A percentile compares a stretch with the other conserved stretches of the same genome.
phyloP scores from a whole-genome alignment of 1,140 invertebrate species.

The Habropoda laboriosa region DNA sequence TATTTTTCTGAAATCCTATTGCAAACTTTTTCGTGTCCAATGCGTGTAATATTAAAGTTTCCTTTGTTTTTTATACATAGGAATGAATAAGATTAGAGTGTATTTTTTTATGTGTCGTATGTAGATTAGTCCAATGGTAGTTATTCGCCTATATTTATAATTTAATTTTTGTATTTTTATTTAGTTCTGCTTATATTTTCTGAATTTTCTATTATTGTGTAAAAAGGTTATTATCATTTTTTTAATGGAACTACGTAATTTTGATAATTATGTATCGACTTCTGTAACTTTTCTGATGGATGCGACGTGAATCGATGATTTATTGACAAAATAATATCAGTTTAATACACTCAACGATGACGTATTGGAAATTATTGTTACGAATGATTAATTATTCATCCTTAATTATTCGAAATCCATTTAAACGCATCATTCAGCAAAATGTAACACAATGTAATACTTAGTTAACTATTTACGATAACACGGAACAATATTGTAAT shows the following conservation, averaged over 20 bases:
- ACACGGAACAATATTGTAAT: background rate
- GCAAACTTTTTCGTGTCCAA: no score
- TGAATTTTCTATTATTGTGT: no score
- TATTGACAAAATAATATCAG: background rate
- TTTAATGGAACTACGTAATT: background rate
- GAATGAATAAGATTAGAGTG: no score
- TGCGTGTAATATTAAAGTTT: no score
- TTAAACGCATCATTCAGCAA: background rate
- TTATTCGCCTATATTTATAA: no score
- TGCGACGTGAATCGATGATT: background rate
- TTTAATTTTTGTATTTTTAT: no score
- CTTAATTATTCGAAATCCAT: slow-evolving; percentile 23
- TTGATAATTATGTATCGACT: background rate
- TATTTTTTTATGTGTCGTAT: no score
- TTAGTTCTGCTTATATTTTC: no score
- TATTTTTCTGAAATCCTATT: no score
- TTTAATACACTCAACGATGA: background rate
- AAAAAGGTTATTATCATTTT: no score
- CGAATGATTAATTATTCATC: slow-evolving; percentile 15
- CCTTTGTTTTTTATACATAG: no score
- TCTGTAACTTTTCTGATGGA: background rate
- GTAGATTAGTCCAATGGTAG: no score
- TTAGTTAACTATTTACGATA: background rate
- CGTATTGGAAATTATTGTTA: slow-evolving; percentile 18
- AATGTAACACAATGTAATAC: background rate